Conservation (phyloP, 2,113 vertebrate species). For the Ictalurus furcatus region DNA sequence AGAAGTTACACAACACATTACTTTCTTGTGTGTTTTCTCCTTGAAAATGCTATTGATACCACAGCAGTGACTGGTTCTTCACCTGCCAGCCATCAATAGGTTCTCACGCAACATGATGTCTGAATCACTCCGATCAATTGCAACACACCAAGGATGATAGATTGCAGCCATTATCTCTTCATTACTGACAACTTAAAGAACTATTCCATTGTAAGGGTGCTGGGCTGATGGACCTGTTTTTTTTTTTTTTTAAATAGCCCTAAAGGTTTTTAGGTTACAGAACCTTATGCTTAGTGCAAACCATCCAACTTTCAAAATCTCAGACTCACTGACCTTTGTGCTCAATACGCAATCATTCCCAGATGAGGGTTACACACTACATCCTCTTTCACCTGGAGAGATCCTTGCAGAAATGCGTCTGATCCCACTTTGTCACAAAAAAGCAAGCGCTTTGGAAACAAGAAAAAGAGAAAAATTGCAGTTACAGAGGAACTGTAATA, state of each 20-base stretch:
- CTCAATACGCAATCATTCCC: not conserved
- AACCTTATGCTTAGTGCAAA: not conserved
- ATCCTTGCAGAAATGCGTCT: not conserved
- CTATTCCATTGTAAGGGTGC: not conserved
- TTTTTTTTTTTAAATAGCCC: not conserved
- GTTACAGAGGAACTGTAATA: not conserved
- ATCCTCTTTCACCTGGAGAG: not conserved
- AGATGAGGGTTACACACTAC: not conserved
- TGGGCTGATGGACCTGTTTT: not conserved
- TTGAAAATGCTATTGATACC: not conserved
- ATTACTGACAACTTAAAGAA: not conserved
- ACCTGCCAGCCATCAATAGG: conserved; percentile 20
- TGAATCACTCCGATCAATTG: conserved; percentile 15
- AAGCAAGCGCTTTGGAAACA: not conserved
- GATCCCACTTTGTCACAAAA: not conserved
- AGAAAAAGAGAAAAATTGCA: not conserved
- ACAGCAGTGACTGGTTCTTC: not conserved
- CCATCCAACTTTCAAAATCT: not conserved
- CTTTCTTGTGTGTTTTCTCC: not conserved
- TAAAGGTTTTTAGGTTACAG: not conserved
- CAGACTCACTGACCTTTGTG: not conserved
- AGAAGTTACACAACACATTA: not conserved
- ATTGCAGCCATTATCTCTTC: not conserved
- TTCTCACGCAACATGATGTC: conserved; percentile 39
- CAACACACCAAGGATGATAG: not conserved